phyloP scores from a whole-genome alignment of 2,888 invertebrate species.

The Cantharis lateralis region DNA sequence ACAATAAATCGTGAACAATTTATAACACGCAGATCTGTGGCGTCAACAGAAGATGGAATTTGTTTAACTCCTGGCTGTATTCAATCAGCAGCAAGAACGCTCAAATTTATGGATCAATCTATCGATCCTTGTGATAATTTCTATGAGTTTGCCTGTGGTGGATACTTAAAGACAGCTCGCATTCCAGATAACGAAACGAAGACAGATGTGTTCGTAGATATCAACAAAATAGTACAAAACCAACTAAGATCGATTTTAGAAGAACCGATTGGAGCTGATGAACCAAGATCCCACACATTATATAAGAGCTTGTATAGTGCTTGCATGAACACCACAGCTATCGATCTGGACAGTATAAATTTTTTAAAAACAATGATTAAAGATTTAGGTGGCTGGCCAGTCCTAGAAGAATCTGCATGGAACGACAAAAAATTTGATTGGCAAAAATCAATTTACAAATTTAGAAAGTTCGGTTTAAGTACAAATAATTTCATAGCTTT shows the following conservation, averaged over 20 bases:
- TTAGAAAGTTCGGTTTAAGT: slow-evolving; percentile 79
- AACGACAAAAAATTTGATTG: slow-evolving; percentile 73
- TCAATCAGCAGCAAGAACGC: slow-evolving; percentile 74
- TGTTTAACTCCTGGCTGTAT: slow-evolving; percentile 71
- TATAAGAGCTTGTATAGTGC: slow-evolving; percentile 83
- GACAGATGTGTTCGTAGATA: slow-evolving; percentile 74
- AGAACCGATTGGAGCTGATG: slow-evolving; percentile 62
- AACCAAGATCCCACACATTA: slow-evolving; percentile 72
- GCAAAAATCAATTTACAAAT: slow-evolving; percentile 81
- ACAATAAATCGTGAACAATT: neutral
- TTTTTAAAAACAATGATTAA: slow-evolving; percentile 74
- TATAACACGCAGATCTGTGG: neutral
- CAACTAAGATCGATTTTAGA: slow-evolving; percentile 73
- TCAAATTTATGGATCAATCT: slow-evolving; percentile 70
- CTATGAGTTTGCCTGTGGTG: slow-evolving; percentile 79
- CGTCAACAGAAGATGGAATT: neutral
- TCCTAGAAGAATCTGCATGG: slow-evolving; percentile 78
- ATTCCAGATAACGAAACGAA: slow-evolving; percentile 84
- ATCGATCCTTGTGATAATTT: slow-evolving; percentile 83
- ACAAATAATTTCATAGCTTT: slow-evolving; percentile 90
- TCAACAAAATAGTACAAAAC: slow-evolving; percentile 73
- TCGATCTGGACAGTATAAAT: slow-evolving; percentile 75
- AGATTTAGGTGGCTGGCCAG: slow-evolving; percentile 90
- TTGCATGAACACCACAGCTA: slow-evolving; percentile 84
- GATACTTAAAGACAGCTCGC: slow-evolving; percentile 69